These are phyloP conservation scores for Drosophila cracens DNA, from an alignment of 2,888 invertebrate species.

Conservation along the genomic window DNA sequence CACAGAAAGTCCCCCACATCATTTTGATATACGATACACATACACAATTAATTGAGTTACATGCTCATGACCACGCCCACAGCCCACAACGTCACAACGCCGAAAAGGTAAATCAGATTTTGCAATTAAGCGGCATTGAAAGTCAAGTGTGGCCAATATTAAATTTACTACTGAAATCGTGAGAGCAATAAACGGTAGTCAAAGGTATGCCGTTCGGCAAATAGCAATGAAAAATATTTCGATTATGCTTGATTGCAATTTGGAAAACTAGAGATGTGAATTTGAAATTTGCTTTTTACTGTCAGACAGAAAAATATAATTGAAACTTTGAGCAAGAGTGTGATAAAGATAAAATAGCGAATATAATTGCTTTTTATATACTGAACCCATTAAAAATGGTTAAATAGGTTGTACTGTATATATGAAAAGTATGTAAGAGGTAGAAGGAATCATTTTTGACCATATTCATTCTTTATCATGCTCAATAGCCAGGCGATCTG, in stretches of 20 bases:
- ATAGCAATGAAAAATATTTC: not conserved
- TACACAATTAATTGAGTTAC: slow-evolving; percentile 44
- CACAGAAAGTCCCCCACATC: slow-evolving; percentile 2
- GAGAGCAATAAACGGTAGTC: not conserved
- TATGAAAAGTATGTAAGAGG: not conserved
- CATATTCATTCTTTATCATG: not conserved
- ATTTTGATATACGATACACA: slow-evolving; percentile 21
- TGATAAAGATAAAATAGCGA: not conserved
- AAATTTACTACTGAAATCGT: slow-evolving; percentile 36
- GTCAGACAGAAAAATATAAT: not conserved
- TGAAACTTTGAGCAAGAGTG: not conserved
- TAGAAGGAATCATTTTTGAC: not conserved
- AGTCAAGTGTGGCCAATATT: slow-evolving; percentile 51
- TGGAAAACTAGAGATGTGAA: not conserved
- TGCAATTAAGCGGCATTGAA: slow-evolving; percentile 69
- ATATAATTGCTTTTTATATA: not conserved
- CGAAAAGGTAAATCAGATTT: slow-evolving; percentile 67
- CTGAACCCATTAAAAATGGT: not conserved
- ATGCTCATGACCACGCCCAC: slow-evolving; percentile 16
- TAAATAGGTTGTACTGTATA: not conserved
- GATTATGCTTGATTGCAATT: not conserved
- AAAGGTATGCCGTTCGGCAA: not conserved
- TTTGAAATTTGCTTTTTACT: not conserved
- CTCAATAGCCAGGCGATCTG: not conserved
- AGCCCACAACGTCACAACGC: not conserved